These are phyloP conservation scores for Apeltes quadracus DNA, from an alignment of 2,113 vertebrate species.

Conservation along the genomic window DNA sequence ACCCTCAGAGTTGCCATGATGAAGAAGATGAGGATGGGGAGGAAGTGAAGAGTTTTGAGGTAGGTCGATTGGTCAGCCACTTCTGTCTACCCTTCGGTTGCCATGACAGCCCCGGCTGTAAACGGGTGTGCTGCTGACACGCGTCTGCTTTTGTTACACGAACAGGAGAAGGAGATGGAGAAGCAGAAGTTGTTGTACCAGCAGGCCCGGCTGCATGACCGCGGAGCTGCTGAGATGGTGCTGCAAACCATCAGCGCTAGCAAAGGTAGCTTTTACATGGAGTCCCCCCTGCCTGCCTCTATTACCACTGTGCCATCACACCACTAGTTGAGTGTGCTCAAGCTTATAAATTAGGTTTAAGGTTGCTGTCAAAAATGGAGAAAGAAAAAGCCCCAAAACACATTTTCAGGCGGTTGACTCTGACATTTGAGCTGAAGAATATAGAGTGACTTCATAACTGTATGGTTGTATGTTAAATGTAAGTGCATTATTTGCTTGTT, in stretches of 20 bases:
- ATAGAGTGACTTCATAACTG: neutral
- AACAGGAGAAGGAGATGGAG: constrained; percentile 98
- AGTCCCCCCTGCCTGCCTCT: too few species aligned
- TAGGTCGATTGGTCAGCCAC: constrained; percentile 69
- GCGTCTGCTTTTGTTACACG: neutral
- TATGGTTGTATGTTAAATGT: neutral
- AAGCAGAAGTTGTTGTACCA: constrained; percentile 97
- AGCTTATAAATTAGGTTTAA: neutral
- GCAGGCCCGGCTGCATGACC: constrained; percentile 93
- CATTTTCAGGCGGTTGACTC: neutral
- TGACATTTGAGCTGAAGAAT: neutral
- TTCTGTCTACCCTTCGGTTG: neutral
- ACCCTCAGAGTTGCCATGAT: constrained; percentile 91
- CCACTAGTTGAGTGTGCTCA: neutral
- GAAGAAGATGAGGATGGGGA: constrained; percentile 94
- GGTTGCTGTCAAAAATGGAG: neutral
- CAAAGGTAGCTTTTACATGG: constrained; percentile 84
- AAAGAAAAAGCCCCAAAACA: neutral
- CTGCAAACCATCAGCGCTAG: constrained; percentile 96
- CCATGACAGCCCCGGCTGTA: neutral
- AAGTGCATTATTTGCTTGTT: neutral
- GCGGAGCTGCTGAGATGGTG: constrained; percentile 96
- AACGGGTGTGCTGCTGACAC: neutral
- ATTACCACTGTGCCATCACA: neutral
- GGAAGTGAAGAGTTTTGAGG: constrained; percentile 98